Percentiles rank a stretch among this genome's conserved stretches.
These are phyloP conservation scores for Orchesella flavescens DNA, from an alignment of 2,888 invertebrate species.

Conservation along the genomic window DNA sequence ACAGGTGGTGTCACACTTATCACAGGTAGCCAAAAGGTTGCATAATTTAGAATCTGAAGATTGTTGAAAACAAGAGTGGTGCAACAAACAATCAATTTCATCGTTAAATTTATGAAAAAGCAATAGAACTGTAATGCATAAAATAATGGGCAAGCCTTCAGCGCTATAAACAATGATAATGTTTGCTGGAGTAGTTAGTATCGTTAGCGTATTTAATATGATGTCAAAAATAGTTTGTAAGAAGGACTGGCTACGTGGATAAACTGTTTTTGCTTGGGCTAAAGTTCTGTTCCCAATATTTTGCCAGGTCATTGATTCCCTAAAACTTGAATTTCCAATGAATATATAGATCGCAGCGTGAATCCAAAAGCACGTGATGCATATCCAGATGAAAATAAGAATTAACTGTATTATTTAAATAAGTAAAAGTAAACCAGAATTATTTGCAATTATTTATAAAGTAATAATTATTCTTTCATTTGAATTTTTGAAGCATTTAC, in stretches of 20 bases:
- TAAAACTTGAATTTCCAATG: slow-evolving; percentile 20
- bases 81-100: background rate
- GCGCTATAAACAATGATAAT: slow-evolving; percentile 8
- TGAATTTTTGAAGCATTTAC: background rate
- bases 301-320: background rate
- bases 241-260: background rate
- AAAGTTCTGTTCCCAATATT: slow-evolving; percentile 1
- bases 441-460: no score
- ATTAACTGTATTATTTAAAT: background rate
- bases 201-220: background rate
- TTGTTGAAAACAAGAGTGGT: background rate
- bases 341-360: slow-evolving; percentile 7
- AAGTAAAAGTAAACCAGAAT: background rate
- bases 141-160: background rate
- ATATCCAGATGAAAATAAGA: background rate
- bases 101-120: background rate
- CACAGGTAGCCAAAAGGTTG: no score
- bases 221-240: background rate
- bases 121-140: slow-evolving; percentile 8
- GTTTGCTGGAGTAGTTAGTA: slow-evolving; percentile 15
- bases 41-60: no score
- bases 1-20: background rate
- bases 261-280: background rate
- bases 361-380: background rate
- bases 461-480: background rate